Base-by-base conservation (phyloP, 2,797 vertebrate species). In the Sebastes umbrosus region DNA sequence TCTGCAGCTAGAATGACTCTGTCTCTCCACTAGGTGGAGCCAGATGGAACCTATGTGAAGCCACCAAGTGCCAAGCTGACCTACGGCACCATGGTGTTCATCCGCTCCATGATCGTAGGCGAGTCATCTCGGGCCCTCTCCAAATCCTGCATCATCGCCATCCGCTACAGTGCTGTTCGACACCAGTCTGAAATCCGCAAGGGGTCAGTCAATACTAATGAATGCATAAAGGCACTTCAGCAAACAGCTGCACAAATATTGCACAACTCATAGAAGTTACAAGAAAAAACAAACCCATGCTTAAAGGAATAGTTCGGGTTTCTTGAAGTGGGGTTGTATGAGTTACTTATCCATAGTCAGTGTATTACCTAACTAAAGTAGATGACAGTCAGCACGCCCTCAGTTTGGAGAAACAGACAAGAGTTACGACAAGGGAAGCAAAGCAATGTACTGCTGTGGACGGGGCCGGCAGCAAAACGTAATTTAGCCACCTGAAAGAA, bases 41-140 rank as follows among this genome's bases (percentile, higher is more conserved):
- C 97, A 60, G 97, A 99, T 32, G 99, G 98, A 54, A 97, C 95
- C 0, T 99, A 99, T 0, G 69, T 97, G 92, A 98, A 98, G 57
- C 99, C 99, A 2, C 86, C 98, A 12, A 99, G 96, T 86, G 95
- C 97, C 92, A 99, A 99, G 90, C 95, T 99, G 86, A 99, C 98
- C 2, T 99, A 99, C 0, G 98, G 99, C 66, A 99, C 98, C 88
- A 99, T 99, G 99, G 98, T 99, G 78, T 99, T 99, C 54, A 96
- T 99, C 91, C 96, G 98, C 29, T 97, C 98, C 25, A 89, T 97
- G 87, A 98, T 99, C 0, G 98, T 99, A 4, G 96, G 97, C 0
- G 95, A 96, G 32, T 95, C 99, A 0, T 96, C 96, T 27, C 89
- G 79, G 1, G 90, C 90, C 7, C 94, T 99, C 9, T 94, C 97